Percentiles rank a stretch among this genome's conserved stretches.
Evolutionary conservation across 2,797 vertebrate genomes (phyloP).

Genomic region (Hapalemur alaotrensis): DNA sequence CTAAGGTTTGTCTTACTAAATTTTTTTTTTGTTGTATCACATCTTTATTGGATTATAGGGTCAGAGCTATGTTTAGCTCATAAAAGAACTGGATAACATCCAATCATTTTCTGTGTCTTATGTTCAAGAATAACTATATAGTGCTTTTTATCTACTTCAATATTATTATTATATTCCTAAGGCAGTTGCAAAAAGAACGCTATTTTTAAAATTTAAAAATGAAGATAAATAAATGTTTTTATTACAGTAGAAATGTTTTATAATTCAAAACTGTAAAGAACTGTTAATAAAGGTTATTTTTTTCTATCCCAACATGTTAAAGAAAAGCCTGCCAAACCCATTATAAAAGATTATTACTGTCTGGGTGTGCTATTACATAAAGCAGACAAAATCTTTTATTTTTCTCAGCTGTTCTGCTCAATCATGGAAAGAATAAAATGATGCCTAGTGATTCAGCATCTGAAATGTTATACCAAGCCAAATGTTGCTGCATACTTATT

Average conservation of each 20-base stretch:
- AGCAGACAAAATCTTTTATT: constrained; percentile 1
- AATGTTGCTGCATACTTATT: constrained; percentile 19
- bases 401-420: constrained; percentile 48
- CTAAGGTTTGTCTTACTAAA: neutral
- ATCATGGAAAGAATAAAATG: constrained; percentile 36
- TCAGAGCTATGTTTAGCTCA: constrained; percentile 24
- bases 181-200: neutral
- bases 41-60: neutral
- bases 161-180: neutral
- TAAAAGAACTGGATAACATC: neutral
- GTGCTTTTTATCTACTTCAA: constrained; percentile 35
- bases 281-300: neutral
- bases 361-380: neutral
- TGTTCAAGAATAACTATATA: constrained; percentile 31
- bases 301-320: neutral
- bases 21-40: neutral
- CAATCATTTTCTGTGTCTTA: constrained; percentile 39
- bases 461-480: constrained; percentile 40
- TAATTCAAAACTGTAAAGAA: constrained; percentile 20
- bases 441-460: neutral
- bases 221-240: constrained; percentile 12
- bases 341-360: constrained; percentile 32
- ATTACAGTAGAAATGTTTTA: neutral
- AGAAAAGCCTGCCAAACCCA: neutral
- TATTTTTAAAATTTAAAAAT: constrained; percentile 6